Conservation (phyloP, 2,113 vertebrate species). For the Saguinus midas region DNA sequence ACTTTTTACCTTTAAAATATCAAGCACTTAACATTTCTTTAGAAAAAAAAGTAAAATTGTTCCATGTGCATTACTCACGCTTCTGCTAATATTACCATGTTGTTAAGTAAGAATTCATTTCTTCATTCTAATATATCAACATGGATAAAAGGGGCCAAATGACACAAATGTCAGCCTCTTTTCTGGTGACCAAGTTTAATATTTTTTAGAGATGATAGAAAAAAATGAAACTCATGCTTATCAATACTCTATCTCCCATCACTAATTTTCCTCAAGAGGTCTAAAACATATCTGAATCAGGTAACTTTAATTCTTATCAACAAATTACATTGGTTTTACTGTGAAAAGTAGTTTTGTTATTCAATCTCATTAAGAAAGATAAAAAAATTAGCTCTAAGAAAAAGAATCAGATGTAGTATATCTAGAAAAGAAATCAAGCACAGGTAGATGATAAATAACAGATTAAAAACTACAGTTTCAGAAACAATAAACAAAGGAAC, state of each 20-base stretch:
- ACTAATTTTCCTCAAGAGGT: neutral
- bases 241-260: neutral
- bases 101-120: neutral
- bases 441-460: neutral
- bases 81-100: neutral
- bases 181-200: neutral
- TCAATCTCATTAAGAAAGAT: neutral
- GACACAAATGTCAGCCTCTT: neutral
- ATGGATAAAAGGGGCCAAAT: neutral
- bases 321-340: neutral
- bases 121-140: neutral
- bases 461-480: neutral
- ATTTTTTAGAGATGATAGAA: neutral
- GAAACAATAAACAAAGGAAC: neutral
- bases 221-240: neutral
- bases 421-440: slow-evolving; percentile 8
- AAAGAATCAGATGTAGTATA: neutral
- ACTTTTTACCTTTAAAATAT: slow-evolving; percentile 35
- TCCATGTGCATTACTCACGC: neutral
- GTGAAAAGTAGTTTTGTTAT: slow-evolving; percentile 16
- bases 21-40: neutral
- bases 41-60: neutral
- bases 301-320: neutral
- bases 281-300: neutral
- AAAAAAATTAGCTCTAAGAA: neutral